Percentiles rank a stretch among this genome's conserved stretches.
phyloP scores from a whole-genome alignment of 1,140 invertebrate genomes.

The Protaetia brevitarsis region DNA sequence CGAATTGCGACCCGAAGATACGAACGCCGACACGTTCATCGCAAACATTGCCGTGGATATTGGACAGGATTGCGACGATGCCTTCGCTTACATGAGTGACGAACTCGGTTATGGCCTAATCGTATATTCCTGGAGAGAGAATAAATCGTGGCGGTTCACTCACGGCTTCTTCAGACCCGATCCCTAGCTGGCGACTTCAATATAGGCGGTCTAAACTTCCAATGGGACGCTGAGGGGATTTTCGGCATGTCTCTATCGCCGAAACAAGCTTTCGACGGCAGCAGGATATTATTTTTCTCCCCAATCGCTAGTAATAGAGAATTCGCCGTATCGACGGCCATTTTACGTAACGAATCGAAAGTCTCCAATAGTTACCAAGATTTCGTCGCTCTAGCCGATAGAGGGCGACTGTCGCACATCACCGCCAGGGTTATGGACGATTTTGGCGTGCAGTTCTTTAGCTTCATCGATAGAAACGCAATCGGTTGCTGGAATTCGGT shows the following conservation, averaged over 20 bases:
- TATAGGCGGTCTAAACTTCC: constrained; percentile 75
- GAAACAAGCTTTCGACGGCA: constrained; percentile 60
- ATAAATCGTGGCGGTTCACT: constrained; percentile 71
- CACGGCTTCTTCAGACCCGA: constrained; percentile 79
- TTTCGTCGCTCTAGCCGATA: constrained; percentile 64
- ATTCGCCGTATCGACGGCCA: constrained; percentile 71
- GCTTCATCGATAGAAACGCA: constrained; percentile 73
- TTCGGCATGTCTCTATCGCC: constrained; percentile 74
- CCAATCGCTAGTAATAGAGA: constrained; percentile 72
- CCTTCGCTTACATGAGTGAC: constrained; percentile 76
- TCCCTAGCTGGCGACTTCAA: constrained; percentile 74
- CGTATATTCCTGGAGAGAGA: constrained; percentile 69
- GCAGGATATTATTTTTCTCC: constrained; percentile 70
- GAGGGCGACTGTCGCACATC: constrained; percentile 64
- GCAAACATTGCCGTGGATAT: constrained; percentile 78
- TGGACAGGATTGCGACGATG: constrained; percentile 70
- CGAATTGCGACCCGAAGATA: constrained; percentile 66
- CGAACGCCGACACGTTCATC: constrained; percentile 72
- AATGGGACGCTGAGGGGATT: constrained; percentile 76
- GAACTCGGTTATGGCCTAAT: constrained; percentile 77
- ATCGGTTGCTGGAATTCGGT: constrained; percentile 76
- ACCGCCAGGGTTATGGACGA: constrained; percentile 71
- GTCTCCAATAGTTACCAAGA: constrained; percentile 68
- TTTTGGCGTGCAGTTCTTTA: constrained; percentile 69
- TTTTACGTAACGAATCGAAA: constrained; percentile 64